A percentile compares a stretch with the other conserved stretches of the same genome.
Evolutionary conservation across 2,888 invertebrate species (phyloP).

Genomic region (Drosophila niveifrons): DNA sequence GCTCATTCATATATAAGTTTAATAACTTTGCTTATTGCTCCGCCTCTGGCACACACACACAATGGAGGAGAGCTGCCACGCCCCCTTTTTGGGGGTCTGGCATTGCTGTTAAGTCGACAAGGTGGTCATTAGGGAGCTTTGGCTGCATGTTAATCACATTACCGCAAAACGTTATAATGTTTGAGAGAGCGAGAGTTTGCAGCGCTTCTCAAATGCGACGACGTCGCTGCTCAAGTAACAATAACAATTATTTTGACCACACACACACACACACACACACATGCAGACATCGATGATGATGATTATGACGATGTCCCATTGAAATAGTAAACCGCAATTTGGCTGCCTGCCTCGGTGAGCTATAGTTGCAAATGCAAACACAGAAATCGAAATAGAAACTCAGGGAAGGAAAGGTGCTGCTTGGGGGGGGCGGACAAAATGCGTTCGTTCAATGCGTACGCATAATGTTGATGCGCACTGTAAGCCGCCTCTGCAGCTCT

Average conservation of each 20-base stretch:
- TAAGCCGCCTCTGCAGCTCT: conserved; percentile 30
- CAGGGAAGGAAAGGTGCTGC: conserved; percentile 8
- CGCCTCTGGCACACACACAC: conserved; percentile 29
- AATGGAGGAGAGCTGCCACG: conserved; percentile 20
- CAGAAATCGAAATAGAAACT: conserved; percentile 38
- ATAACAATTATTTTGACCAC: conserved; percentile 76
- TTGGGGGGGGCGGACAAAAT: background rate
- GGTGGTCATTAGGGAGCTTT: conserved; percentile 70
- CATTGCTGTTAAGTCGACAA: conserved; percentile 55
- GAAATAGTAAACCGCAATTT: conserved; percentile 76
- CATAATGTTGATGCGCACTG: conserved; percentile 47
- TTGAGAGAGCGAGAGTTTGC: conserved; percentile 48
- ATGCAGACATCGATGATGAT: conserved; percentile 18
- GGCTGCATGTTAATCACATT: conserved; percentile 76
- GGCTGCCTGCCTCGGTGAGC: conserved; percentile 46
- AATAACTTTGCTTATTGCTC: conserved; percentile 72
- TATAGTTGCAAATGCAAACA: conserved; percentile 72
- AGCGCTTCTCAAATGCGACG: too few species aligned
- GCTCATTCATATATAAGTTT: conserved; percentile 59
- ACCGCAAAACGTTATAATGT: conserved; percentile 79
- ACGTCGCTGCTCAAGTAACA: conserved; percentile 57
- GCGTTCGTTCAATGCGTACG: conserved; percentile 34
- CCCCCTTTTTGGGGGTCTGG: background rate
- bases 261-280: conserved; percentile 17
- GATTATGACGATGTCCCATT: conserved; percentile 43